Conservation (phyloP, 2,888 invertebrate genomes). For the Quadroppia sp. region DNA sequence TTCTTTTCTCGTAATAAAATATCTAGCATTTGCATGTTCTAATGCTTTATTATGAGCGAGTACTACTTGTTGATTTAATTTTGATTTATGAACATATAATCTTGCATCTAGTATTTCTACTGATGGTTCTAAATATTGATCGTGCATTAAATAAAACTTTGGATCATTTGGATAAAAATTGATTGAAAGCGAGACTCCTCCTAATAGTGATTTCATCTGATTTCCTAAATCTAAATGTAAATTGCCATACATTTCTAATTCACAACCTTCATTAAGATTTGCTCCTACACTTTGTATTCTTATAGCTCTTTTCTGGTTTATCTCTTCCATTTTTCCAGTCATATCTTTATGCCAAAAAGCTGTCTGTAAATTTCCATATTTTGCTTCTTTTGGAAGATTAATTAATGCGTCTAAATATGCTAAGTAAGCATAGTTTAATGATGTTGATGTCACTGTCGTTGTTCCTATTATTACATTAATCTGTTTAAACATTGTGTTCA, state of each 20-base stretch:
- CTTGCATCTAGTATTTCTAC: constrained; percentile 46
- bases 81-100: constrained; percentile 47
- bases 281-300: not conserved
- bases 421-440: not conserved
- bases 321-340: not conserved
- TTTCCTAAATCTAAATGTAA: constrained; percentile 43
- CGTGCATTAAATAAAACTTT: constrained; percentile 40
- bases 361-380: not conserved
- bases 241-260: constrained; percentile 39
- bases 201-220: constrained; percentile 40
- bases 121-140: constrained; percentile 38
- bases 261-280: not conserved
- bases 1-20: constrained; percentile 46
- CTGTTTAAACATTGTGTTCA: not conserved
- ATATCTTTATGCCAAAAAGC: constrained; percentile 2
- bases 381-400: not conserved
- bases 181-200: constrained; percentile 37
- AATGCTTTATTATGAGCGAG: constrained; percentile 48
- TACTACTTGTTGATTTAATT: constrained; percentile 47
- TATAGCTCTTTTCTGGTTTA: not conserved
- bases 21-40: constrained; percentile 46
- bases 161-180: constrained; percentile 42
- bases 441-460: not conserved
- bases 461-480: not conserved
- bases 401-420: not conserved